Evolutionary conservation across 2,888 invertebrate species (phyloP).

Genomic region (Desoria tigrina): DNA sequence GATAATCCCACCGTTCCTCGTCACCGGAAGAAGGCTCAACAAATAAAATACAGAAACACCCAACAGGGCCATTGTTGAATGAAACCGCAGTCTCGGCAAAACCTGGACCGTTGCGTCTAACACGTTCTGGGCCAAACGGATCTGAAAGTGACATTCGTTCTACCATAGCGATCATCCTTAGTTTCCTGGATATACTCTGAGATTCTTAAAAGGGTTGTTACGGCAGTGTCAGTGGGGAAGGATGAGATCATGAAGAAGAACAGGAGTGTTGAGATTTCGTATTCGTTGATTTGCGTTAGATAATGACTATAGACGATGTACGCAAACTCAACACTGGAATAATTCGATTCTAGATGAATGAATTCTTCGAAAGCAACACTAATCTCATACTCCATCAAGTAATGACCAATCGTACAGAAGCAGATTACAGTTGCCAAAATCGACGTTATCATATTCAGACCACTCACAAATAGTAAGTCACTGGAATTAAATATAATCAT

Average conservation of each 20-base stretch:
- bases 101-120: conserved; percentile 35
- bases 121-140: conserved; percentile 40
- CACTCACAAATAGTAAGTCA: conserved; percentile 25
- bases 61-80: conserved; percentile 32
- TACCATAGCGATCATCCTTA: no score
- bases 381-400: conserved; percentile 27
- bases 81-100: conserved; percentile 32
- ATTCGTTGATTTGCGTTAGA: conserved; percentile 32
- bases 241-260: conserved; percentile 48
- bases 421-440: conserved; percentile 39
- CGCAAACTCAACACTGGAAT: conserved; percentile 44
- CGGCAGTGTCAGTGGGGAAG: conserved; percentile 42
- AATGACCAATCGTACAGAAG: conserved; percentile 45
- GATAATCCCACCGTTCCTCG: conserved; percentile 42
- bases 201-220: conserved; percentile 14
- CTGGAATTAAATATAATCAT: conserved; percentile 32
- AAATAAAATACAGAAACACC: conserved; percentile 40
- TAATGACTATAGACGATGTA: conserved; percentile 42
- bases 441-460: conserved; percentile 33
- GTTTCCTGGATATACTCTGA: background rate
- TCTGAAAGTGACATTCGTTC: no score
- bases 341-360: conserved; percentile 24
- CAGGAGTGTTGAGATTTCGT: conserved; percentile 21
- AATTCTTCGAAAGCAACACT: conserved; percentile 33
- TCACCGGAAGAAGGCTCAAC: conserved; percentile 32